Base-by-base conservation (phyloP, 2,797 vertebrate species). In the Brotula barbata region DNA sequence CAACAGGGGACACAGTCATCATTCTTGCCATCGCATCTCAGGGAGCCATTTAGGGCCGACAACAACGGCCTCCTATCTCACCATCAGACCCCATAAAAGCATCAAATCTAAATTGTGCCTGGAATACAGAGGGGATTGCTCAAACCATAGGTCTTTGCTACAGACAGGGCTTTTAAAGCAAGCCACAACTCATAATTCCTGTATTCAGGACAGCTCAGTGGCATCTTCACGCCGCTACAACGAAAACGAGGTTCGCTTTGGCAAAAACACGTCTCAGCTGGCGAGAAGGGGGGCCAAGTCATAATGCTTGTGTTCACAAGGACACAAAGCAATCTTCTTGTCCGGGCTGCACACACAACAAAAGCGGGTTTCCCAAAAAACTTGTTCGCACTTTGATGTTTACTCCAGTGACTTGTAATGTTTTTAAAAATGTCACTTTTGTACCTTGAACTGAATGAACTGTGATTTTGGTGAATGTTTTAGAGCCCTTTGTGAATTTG, bases 1-100 rank as follows among this genome's bases (percentile, higher is more conserved):
- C 74, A 68, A 82, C 81, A 81, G 80, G 81, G 82, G 85, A 87
- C 82, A 81, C 70, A 83, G 83, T 86, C 83, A 85, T 85, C 83
- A 80, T 46, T 84, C 86, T 80, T 67, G 67, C 83, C 83, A 59
- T 69, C 19, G 40, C 64, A 68, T 83, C 80, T 87, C 78, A 64
- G 83, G 80, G 84, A 87, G 65, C 77, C 85, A 86, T 90, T 89
- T 86, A 87, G 76, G 72, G 25, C 46, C 47, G 48, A 70, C 75
- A 37, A 87, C 87, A 87, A 88, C 59, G 66, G 66, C 73, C 83
- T 66, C 80, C 83, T 87, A 85, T 87, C 83, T 87, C 67, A 1
- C 73, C 81, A 87, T 80, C 73, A 71, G 65, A 64, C 34, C 50
- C 80, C 52, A 75, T 87, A 81, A 89, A 87, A 83, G 76, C 81